Evolutionary conservation across 2,888 invertebrate genomes (phyloP), one percentile per base, ranked within the genome.

Genomic region (Hypsopygia costalis): DNA sequence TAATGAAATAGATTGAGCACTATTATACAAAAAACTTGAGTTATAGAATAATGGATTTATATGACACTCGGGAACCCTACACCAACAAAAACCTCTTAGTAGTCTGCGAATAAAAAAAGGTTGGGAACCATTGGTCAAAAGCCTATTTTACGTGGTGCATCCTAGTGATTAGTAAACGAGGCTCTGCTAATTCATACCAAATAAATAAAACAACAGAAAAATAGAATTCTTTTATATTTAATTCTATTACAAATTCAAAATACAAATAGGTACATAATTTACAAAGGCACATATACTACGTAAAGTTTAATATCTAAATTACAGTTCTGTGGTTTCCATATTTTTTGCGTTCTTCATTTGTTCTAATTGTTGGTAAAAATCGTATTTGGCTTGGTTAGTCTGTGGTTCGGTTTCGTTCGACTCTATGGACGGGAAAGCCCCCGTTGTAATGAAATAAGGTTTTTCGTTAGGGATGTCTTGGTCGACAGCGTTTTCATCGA

Each of bases 401-500:
- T 89, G 76, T 58, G 90, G 58, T 73, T 88, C 78, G 58, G 81
- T 66, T 61, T 83, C 66, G 50, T 69, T 64, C 11, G 88, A 73
- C 51, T 89, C 81, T 62, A 91, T 68, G 40, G 89, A 88, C 1
- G 83, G 82, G 54, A 86, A 89, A 6, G 82, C 80, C 9, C 74
- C 85, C 1, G 85, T 81, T 8, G 88, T 89, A 40, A 90, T 86
- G 58, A 89, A 89, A 46, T 89, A 89, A 0, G 89, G 89, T 49
- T 89, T 89, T 40, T 86, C 88, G 49, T 80, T 82, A 0, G 81
- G 66, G 11, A 86, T 58, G 57, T 88, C 91, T 58, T 89, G 90
- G 49, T 91, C 90, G 1, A 93, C 88, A 2, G 92, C 96, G 75
- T 97, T 97, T 69, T 97, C 97, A 67, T 97, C 97, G 44, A 97